These are phyloP conservation scores for Drosophila infuscata DNA, from an alignment of 2,888 invertebrate genomes.

Conservation along the genomic window DNA sequence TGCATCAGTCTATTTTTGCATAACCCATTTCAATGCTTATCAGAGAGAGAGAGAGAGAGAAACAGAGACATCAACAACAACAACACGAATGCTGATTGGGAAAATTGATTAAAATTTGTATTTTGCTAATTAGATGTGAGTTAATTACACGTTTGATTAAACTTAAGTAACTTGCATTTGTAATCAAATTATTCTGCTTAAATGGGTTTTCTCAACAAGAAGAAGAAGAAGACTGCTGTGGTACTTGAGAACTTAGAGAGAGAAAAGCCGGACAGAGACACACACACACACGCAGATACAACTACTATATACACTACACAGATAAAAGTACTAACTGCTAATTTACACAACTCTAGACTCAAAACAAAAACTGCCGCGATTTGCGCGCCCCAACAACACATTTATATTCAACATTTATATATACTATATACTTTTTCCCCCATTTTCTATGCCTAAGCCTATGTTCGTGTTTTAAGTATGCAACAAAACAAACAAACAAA, in stretches of 20 bases:
- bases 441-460: constrained; percentile 64
- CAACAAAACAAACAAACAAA: constrained; percentile 27
- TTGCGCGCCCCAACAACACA: constrained; percentile 1
- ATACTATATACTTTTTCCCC: constrained; percentile 45
- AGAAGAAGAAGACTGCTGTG: constrained; percentile 24
- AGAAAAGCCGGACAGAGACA: constrained; percentile 8
- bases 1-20: constrained; percentile 26
- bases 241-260: constrained; percentile 1
- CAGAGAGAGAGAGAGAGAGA: constrained; percentile 13
- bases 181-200: constrained; percentile 10
- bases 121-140: constrained; percentile 12
- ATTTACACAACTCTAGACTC: constrained; percentile 17
- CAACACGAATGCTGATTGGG: background rate
- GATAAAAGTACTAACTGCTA: constrained; percentile 10
- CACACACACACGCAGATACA: constrained; percentile 1
- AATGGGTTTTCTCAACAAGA: background rate
- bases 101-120: background rate
- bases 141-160: constrained; percentile 3
- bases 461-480: constrained; percentile 73
- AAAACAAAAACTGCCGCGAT: constrained; percentile 18
- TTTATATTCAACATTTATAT: constrained; percentile 14
- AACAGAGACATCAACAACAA: background rate
- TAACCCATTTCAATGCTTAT: constrained; percentile 15
- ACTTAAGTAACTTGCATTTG: constrained; percentile 1
- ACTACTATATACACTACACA: background rate